Conservation (phyloP, 1,140 invertebrate genomes). For the Drosophila fuyamai region DNA sequence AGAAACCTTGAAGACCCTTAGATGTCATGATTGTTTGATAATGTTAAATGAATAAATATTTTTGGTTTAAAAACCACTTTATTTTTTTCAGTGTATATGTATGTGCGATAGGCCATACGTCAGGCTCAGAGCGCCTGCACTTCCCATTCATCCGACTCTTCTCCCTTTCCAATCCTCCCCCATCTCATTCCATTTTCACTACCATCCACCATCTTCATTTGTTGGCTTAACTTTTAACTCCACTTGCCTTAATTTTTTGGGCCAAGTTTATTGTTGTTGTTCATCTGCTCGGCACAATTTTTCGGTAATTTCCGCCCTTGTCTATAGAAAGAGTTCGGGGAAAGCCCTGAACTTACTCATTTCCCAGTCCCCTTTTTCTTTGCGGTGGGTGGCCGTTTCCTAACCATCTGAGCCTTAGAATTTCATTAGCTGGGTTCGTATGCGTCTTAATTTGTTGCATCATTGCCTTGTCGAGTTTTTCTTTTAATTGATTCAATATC, state of each 20-base stretch:
- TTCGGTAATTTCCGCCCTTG: constrained; percentile 68
- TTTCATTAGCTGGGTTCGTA: constrained; percentile 68
- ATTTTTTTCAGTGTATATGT: constrained; percentile 24
- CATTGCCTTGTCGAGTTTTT: constrained; percentile 66
- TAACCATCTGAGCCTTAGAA: constrained; percentile 50
- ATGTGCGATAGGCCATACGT: constrained; percentile 65
- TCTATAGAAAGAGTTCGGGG: constrained; percentile 23
- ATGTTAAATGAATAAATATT: not conserved
- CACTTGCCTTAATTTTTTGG: constrained; percentile 77
- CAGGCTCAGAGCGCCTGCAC: constrained; percentile 31
- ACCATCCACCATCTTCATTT: constrained; percentile 69
- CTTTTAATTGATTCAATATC: constrained; percentile 69
- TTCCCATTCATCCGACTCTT: constrained; percentile 5
- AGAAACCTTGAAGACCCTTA: too few relatives aligned
- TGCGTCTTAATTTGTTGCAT: constrained; percentile 78
- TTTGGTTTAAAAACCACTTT: too few relatives aligned
- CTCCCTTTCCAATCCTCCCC: not conserved
- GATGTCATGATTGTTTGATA: too few relatives aligned
- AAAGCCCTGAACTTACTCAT: constrained; percentile 26
- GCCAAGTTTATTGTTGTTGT: constrained; percentile 68
- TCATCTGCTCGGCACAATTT: constrained; percentile 69
- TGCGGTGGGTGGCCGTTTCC: constrained; percentile 7
- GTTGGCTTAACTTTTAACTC: constrained; percentile 81
- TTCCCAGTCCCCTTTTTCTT: not conserved
- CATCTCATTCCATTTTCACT: constrained; percentile 17